Conservation (phyloP, 2,888 invertebrate genomes). For the Eupithecia inturbata region DNA sequence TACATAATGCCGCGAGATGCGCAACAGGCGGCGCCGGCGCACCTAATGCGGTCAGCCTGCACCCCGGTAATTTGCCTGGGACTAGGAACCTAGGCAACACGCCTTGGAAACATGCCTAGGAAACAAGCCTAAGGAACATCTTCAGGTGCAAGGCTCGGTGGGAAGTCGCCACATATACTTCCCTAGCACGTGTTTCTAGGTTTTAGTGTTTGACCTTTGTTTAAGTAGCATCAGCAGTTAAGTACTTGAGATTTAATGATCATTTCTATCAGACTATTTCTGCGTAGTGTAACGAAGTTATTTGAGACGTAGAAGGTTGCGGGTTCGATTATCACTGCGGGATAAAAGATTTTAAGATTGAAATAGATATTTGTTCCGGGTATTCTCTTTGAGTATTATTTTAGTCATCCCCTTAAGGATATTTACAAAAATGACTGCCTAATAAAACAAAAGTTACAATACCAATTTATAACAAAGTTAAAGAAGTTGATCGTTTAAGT, state of each 20-base stretch:
- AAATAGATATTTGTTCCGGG: background rate
- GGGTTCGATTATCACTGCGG: background rate
- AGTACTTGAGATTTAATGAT: background rate
- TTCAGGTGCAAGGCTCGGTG: constrained; percentile 20
- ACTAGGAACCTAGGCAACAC: constrained; percentile 21
- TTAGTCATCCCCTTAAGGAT: no score
- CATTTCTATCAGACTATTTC: background rate
- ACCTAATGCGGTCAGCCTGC: constrained; percentile 68
- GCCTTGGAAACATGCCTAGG: background rate
- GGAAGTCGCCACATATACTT: constrained; percentile 15
- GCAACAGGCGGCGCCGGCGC: constrained; percentile 71
- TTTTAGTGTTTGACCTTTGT: constrained; percentile 5
- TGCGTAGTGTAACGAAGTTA: background rate
- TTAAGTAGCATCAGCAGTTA: background rate
- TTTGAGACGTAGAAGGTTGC: background rate
- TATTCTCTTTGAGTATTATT: background rate
- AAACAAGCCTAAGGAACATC: background rate
- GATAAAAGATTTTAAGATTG: background rate
- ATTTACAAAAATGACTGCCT: no score
- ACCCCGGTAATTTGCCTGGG: constrained; percentile 42
- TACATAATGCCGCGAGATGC: constrained; percentile 72
- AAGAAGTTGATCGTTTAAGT: background rate
- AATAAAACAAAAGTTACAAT: background rate
- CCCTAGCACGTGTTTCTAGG: background rate
- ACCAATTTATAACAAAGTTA: background rate